Evolutionary conservation across 2,113 vertebrate genomes (phyloP).

Genomic region (Amia ocellicauda): DNA sequence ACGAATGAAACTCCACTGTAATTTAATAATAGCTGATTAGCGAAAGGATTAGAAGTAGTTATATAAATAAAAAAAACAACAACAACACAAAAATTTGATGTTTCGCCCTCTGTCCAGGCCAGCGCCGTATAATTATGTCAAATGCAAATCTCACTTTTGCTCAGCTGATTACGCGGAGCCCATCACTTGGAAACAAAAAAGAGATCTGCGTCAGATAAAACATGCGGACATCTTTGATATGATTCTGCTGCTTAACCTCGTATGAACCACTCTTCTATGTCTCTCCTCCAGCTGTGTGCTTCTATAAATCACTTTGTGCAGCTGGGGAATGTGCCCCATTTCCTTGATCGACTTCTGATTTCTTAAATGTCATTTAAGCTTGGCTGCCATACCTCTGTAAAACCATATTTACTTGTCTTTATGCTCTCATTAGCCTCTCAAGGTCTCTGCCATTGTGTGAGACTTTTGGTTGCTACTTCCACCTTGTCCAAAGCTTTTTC

Average conservation of each 20-base stretch:
- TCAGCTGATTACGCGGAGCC: neutral
- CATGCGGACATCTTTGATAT: slow-evolving; percentile 12
- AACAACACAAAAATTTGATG: slow-evolving; percentile 77
- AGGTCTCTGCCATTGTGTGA: no score
- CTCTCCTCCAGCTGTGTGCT: slow-evolving; percentile 4
- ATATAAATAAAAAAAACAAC: slow-evolving; percentile 67
- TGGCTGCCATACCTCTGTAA: no score
- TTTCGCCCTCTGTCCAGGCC: slow-evolving; percentile 75
- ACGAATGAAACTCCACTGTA: slow-evolving; percentile 81
- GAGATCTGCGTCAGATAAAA: slow-evolving; percentile 10
- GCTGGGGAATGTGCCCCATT: neutral
- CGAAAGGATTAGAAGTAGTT: slow-evolving; percentile 72
- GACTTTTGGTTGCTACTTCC: no score
- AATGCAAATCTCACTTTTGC: slow-evolving; percentile 41
- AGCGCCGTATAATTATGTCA: slow-evolving; percentile 69
- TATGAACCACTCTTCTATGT: neutral
- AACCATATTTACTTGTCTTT: no score
- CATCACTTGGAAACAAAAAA: neutral
- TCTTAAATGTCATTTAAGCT: neutral
- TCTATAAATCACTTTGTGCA: neutral
- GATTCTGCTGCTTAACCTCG: slow-evolving; percentile 18
- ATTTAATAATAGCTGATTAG: slow-evolving; percentile 92
- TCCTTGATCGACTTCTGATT: no score
- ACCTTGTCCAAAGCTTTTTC: no score
- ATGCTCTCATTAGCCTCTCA: no score